A percentile compares a stretch with the other conserved stretches of the same genome.
Evolutionary conservation across 2,888 invertebrate species (phyloP).

Genomic region (Pheosia gnoma): DNA sequence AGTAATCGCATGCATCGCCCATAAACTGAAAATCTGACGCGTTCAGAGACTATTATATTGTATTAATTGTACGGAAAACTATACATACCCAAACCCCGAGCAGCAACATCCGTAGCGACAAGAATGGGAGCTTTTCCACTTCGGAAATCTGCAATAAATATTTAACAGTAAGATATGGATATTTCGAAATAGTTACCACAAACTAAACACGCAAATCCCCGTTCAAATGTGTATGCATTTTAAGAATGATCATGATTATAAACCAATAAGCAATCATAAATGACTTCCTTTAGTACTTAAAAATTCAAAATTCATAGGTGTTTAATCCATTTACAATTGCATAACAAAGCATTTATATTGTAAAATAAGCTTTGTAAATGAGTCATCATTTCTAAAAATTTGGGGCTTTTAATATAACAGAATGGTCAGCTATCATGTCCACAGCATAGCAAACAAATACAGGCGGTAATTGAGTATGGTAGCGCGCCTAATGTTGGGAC

Average conservation of each 20-base stretch:
- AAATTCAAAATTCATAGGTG: no score
- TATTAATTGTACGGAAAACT: background rate
- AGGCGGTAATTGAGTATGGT: background rate
- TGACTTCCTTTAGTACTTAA: no score
- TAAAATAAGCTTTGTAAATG: no score
- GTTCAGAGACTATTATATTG: background rate
- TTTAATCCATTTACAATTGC: no score
- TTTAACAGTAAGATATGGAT: conserved; percentile 30
- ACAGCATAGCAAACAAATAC: no score
- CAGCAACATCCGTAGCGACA: conserved; percentile 97
- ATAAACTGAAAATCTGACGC: background rate
- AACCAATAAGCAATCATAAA: background rate
- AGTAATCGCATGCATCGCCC: no score
- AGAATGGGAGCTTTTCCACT: conserved; percentile 93
- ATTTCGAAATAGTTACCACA: conserved; percentile 9
- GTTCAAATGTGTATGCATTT: background rate
- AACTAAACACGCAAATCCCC: conserved; percentile 1
- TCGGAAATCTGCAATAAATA: conserved; percentile 88
- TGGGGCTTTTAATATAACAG: no score
- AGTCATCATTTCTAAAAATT: no score
- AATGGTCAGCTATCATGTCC: no score
- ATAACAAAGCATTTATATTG: no score
- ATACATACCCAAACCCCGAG: conserved; percentile 94
- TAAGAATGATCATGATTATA: background rate
- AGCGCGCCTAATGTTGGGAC: background rate